Percentiles rank a stretch among this genome's conserved stretches.
Conservation (phyloP, 1,140 invertebrate species). For the Ruditapes philippinarum region DNA sequence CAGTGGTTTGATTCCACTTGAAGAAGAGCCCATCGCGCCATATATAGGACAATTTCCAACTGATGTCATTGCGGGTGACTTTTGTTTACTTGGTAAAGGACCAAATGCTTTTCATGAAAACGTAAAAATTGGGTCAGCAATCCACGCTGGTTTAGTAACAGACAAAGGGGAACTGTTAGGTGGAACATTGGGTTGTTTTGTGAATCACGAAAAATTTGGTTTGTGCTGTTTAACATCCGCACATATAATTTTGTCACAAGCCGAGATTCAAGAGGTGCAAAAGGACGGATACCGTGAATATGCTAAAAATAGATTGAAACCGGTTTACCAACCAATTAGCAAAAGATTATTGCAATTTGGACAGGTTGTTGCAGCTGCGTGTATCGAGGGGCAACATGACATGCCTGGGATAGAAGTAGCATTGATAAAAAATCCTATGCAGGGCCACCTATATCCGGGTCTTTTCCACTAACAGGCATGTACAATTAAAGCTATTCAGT, state of each 20-base stretch:
- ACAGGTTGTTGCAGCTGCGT: neutral
- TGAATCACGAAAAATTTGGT: neutral
- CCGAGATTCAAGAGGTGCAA: neutral
- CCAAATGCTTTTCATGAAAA: neutral
- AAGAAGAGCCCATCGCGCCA: neutral
- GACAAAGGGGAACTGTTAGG: neutral
- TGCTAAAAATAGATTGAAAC: neutral
- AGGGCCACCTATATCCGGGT: neutral
- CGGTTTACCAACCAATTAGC: neutral
- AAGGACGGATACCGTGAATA: neutral
- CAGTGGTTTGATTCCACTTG: neutral
- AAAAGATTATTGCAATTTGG: neutral
- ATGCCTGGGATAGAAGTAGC: neutral
- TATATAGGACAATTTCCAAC: neutral
- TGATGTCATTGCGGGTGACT: neutral
- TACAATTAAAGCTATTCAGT: too few species aligned
- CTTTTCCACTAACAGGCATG: neutral
- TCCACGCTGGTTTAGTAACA: neutral
- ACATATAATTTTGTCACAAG: neutral
- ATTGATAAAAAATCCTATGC: neutral
- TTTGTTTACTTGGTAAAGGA: neutral
- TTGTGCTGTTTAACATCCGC: neutral
- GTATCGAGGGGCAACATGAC: neutral
- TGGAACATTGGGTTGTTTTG: neutral
- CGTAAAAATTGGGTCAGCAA: neutral